A percentile compares a stretch with the other conserved stretches of the same genome.
Conservation (phyloP, 2,113 vertebrate genomes). For the Sinocyclocheilus anshuiensis region DNA sequence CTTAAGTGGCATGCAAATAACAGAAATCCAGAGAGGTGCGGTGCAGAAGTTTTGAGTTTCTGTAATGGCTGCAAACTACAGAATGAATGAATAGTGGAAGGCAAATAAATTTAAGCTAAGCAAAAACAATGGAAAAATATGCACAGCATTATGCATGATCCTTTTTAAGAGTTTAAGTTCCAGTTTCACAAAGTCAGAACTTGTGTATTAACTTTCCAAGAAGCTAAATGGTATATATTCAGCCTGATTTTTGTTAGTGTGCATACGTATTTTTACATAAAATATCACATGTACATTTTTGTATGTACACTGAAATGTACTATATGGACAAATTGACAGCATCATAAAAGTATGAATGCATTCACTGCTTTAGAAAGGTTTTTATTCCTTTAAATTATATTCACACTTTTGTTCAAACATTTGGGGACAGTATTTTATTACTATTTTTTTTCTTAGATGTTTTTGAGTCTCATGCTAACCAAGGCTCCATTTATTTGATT, state of each 20-base stretch:
- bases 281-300: neutral
- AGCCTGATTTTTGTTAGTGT: neutral
- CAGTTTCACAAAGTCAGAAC: neutral
- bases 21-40: neutral
- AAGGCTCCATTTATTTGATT: too few species aligned
- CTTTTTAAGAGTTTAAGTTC: neutral
- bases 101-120: neutral
- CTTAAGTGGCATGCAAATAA: neutral
- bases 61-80: neutral
- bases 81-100: neutral
- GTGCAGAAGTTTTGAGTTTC: neutral
- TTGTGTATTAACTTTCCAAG: neutral
- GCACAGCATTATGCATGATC: neutral
- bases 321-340: neutral
- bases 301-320: neutral
- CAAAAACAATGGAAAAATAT: neutral
- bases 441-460: too few species aligned
- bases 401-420: too few species aligned
- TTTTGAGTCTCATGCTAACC: too few species aligned
- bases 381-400: too few species aligned
- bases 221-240: neutral
- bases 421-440: too few species aligned
- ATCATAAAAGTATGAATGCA: neutral
- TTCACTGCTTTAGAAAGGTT: too few species aligned
- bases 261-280: too few species aligned